Evolutionary conservation across 2,888 invertebrate species (phyloP).

Genomic region (Sturmia bella): DNA sequence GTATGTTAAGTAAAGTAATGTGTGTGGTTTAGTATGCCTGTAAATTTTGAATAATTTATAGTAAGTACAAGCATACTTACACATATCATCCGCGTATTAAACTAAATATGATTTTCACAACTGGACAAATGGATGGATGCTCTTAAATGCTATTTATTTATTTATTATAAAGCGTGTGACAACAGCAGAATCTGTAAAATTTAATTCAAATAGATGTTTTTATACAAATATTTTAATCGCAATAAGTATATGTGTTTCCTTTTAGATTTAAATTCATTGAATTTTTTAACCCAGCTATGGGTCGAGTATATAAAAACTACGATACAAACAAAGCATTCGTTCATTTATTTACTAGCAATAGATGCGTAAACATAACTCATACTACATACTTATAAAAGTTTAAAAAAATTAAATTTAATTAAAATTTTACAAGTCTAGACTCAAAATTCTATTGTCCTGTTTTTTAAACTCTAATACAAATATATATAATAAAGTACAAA

Average conservation of each 20-base stretch:
- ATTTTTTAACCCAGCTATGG: slow-evolving; percentile 15
- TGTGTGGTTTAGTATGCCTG: too few relatives aligned
- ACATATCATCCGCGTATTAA: too few relatives aligned
- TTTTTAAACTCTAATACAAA: too few relatives aligned
- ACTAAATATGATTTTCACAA: too few relatives aligned
- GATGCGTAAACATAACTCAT: slow-evolving; percentile 45
- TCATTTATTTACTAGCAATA: slow-evolving; percentile 52
- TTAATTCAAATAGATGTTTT: slow-evolving; percentile 46
- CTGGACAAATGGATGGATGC: slow-evolving; percentile 28
- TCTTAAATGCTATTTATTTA: slow-evolving; percentile 36
- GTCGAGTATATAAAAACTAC: slow-evolving; percentile 41
- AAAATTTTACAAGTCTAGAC: too few relatives aligned
- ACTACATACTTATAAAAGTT: neutral
- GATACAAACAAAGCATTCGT: neutral
- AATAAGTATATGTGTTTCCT: slow-evolving; percentile 42
- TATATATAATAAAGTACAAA: too few relatives aligned
- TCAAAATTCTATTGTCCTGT: too few relatives aligned
- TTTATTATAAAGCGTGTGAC: slow-evolving; percentile 29
- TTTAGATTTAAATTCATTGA: slow-evolving; percentile 24
- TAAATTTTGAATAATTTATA: too few relatives aligned
- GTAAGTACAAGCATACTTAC: too few relatives aligned
- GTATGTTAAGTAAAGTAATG: too few relatives aligned
- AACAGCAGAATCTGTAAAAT: slow-evolving; percentile 14
- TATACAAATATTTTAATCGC: slow-evolving; percentile 18
- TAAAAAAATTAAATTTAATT: too few relatives aligned